A percentile compares a stretch with the other conserved stretches of the same genome.
These are phyloP conservation scores for Varanus salvator DNA, from an alignment of 2,113 vertebrate genomes.

Conservation along the genomic window DNA sequence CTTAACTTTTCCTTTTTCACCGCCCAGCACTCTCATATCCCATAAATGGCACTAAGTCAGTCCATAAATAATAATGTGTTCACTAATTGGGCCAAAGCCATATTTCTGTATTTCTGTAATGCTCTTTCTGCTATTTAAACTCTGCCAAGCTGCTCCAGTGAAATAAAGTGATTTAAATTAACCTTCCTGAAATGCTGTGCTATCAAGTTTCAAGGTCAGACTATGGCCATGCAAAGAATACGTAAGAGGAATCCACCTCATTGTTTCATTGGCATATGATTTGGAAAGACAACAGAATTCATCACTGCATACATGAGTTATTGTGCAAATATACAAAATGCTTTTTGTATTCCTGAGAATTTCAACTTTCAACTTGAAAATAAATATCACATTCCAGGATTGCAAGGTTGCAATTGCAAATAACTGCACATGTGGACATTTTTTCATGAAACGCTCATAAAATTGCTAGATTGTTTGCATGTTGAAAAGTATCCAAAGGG, in stretches of 20 bases:
- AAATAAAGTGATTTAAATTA: neutral
- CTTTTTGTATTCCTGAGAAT: too few species aligned
- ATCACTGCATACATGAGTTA: neutral
- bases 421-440: neutral
- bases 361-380: neutral
- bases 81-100: slow-evolving; percentile 27
- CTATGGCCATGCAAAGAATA: neutral
- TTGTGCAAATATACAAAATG: neutral
- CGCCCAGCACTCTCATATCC: slow-evolving; percentile 7
- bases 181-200: neutral
- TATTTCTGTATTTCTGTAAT: slow-evolving; percentile 37
- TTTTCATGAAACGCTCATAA: neutral
- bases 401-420: too few species aligned
- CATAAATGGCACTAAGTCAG: slow-evolving; percentile 55
- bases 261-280: neutral
- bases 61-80: slow-evolving; percentile 62
- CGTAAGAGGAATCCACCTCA: neutral
- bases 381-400: neutral
- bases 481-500: neutral
- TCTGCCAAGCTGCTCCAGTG: neutral
- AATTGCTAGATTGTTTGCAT: neutral
- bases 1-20: neutral
- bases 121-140: neutral
- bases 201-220: slow-evolving; percentile 24
- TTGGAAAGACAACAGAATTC: neutral